Evolutionary conservation across 1,140 invertebrate species (phyloP), one percentile per base, ranked within the genome.

Genomic region (Manduca sexta): DNA sequence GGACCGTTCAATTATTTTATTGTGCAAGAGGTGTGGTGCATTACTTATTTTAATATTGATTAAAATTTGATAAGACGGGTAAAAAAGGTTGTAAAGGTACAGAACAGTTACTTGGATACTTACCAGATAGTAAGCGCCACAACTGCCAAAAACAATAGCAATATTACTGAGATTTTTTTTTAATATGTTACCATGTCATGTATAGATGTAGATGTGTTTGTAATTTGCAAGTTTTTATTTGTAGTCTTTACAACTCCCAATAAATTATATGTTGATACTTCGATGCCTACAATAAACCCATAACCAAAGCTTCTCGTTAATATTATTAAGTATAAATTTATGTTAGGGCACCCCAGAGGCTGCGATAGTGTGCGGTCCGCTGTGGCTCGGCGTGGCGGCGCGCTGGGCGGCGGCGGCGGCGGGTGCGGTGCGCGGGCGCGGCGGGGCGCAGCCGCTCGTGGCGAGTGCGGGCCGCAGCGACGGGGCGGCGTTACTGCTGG

Each of bases 1-100:
- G 97, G 96, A 15, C 93, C 95, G 0, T 98, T 97, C 78, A 89
- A 97, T 3, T 97, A 97, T 78, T 91, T 94, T 52, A 91, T 94
- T 40, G 86, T 98, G 6, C 91, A 92, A 52, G 94, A 95, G 74
- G 91, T 92, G 55, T 29, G 33, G 21, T 21, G 3, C 2, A 7
- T 7, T 3, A 21, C 21, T 3, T 7, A 21, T 7, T 7, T 21
- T 7, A 7, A 2, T 7, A 21, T 7, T 21, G 21, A 21, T 3
- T 7, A 21, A 21, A 2, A 21, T 7, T 21, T 21, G 7, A 2
- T 21, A 21, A 21, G 94, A 77, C 71, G 88, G 8, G n/a, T n/a
- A n/a, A n/a, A n/a, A n/a, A n/a, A 88, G 95, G 63, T 78, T 95
- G 29, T 89, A 87, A 21, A 3, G 21, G 2, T 21, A 21, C 21